Evolutionary conservation across 2,888 invertebrate species (phyloP), one percentile per base, ranked within the genome.

Genomic region (Isoperla grammatica): DNA sequence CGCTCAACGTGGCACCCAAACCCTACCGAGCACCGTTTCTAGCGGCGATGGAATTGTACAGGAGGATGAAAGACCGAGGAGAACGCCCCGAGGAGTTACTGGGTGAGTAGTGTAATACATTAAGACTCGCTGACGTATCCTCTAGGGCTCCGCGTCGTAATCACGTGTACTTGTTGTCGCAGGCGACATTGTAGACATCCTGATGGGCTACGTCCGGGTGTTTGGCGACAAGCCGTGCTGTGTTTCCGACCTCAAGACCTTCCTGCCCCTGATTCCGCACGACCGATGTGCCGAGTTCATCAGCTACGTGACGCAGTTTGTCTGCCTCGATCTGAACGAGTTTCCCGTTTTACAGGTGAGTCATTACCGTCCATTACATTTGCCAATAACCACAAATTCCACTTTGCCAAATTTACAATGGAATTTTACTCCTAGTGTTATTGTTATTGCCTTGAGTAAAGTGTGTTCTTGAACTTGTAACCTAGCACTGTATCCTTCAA

Each of bases 171-270:
- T 29, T 29, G 11, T 11, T 12, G 17, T 22, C 23, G 13, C 55
- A 66, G 87, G 87, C 0, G 83, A 86, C 68, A 80, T 83, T 13
- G 76, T 83, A 12, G 84, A 87, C 20, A 73, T 89, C 35, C 82
- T 94, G 71, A 78, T 87, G 62, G 85, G 88, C 67, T 96, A 94
- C 76, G 88, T 90, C 65, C 71, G 78, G 45, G 80, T 83, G 65
- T 96, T 95, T 75, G 94, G 94, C 2, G 84, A 88, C 68, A 93
- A 93, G 70, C 85, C 88, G 0, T 93, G 93, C 73, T 90, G 90
- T 62, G 89, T 91, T 61, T 83, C 85, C 8, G 96, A 97, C 72
- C 77, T 96, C 54, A 82, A 84, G 62, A 78, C 85, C 4, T 95
- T 90, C 73, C 72, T 94, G 49, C 76, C 81, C 45, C 79, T 89